phyloP scores from a whole-genome alignment of 1,140 invertebrate species.

The Zaprionus camerounensis region DNA sequence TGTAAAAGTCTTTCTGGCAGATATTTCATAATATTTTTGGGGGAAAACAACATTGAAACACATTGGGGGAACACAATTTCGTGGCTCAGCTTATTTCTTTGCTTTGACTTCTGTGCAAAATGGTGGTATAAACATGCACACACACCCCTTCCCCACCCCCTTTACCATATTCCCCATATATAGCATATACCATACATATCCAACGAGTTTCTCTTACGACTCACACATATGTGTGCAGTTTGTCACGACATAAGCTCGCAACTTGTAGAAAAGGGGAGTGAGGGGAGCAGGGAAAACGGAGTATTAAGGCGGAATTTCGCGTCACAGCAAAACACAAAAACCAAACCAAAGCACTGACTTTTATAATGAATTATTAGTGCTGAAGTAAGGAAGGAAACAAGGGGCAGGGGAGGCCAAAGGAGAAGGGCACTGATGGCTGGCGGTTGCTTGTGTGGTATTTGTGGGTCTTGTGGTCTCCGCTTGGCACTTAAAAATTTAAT shows the following conservation, averaged over 20 bases:
- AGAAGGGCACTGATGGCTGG: conserved; percentile 32
- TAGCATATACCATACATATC: conserved; percentile 20
- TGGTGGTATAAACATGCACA: conserved; percentile 75
- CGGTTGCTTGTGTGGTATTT: conserved; percentile 75
- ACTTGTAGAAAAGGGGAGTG: conserved; percentile 28
- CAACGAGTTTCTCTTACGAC: conserved; percentile 17
- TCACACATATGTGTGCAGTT: conserved; percentile 80
- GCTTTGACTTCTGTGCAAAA: conserved; percentile 71
- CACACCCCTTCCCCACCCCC: conserved; percentile 3
- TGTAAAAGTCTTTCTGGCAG: background rate
- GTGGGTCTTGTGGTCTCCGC: conserved; percentile 69
- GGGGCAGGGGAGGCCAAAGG: background rate
- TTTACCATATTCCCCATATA: conserved; percentile 14
- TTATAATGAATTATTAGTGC: conserved; percentile 83
- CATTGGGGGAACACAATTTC: conserved; percentile 52
- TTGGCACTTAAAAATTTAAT: conserved; percentile 81
- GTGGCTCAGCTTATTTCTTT: conserved; percentile 42
- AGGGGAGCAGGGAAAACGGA: conserved; percentile 1
- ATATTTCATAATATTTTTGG: conserved; percentile 7
- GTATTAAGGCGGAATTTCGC: conserved; percentile 64
- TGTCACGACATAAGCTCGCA: conserved; percentile 78
- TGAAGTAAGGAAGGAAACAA: background rate
- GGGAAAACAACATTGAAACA: conserved; percentile 8
- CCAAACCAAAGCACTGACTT: conserved; percentile 80
- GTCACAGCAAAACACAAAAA: conserved; percentile 80